Percentiles rank a stretch among this genome's conserved stretches.
phyloP scores from a whole-genome alignment of 2,888 invertebrate genomes.

The Drosophila engyochracea region DNA sequence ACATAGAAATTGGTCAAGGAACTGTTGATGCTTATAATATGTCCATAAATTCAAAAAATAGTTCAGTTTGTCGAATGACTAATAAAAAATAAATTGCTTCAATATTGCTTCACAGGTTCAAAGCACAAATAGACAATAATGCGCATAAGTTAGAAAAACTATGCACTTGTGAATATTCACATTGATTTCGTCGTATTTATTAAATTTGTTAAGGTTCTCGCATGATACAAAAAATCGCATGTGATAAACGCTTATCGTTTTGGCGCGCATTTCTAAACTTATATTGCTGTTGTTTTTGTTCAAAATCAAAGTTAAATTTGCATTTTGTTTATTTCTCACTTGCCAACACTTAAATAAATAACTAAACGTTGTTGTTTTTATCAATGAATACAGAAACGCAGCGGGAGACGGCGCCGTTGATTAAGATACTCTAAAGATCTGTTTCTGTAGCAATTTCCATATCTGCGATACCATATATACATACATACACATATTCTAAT shows the following conservation, averaged over 20 bases:
- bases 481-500: conserved; percentile 55
- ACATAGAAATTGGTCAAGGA: conserved; percentile 36
- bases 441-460: conserved; percentile 1
- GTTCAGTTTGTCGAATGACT: conserved; percentile 14
- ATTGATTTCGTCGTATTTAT: background rate
- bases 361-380: conserved; percentile 33
- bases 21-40: background rate
- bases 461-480: background rate
- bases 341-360: conserved; percentile 45
- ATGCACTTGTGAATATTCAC: background rate
- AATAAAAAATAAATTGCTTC: conserved; percentile 17
- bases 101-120: conserved; percentile 1
- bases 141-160: background rate
- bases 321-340: conserved; percentile 52
- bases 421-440: conserved; percentile 28
- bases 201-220: background rate
- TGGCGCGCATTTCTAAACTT: conserved; percentile 22
- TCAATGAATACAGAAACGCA: conserved; percentile 55
- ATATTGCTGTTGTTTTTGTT: conserved; percentile 12
- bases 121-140: background rate
- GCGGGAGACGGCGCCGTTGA: conserved; percentile 26
- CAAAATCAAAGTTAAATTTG: conserved; percentile 34
- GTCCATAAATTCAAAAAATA: background rate
- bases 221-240: conserved; percentile 38
- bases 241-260: conserved; percentile 21